These are phyloP conservation scores for Mechanitis mazaeus DNA, from an alignment of 2,888 invertebrate genomes.

Conservation along the genomic window DNA sequence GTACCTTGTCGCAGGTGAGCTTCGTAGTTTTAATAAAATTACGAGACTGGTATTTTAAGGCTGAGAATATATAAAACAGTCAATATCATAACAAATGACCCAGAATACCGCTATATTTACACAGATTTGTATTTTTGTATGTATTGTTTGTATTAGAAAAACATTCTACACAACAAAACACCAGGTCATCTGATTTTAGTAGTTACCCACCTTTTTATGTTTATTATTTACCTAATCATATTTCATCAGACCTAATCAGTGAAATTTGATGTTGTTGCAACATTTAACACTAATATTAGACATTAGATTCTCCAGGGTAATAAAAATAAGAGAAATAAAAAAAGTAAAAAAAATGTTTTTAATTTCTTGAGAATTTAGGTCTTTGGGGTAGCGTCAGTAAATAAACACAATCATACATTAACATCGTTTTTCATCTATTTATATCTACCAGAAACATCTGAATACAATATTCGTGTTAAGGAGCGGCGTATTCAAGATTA, in stretches of 20 bases:
- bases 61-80: too few species aligned
- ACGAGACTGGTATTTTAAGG: too few species aligned
- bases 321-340: not conserved
- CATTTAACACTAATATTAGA: constrained; percentile 3
- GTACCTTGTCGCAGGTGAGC: constrained; percentile 54
- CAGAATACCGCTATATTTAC: too few species aligned
- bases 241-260: constrained; percentile 25
- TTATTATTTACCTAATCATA: constrained; percentile 2
- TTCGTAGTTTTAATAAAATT: too few species aligned
- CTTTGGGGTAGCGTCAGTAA: not conserved
- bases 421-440: too few species aligned
- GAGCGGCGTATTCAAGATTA: not conserved
- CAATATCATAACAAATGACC: too few species aligned
- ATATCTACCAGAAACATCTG: constrained; percentile 10
- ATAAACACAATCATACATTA: not conserved
- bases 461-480: constrained; percentile 1
- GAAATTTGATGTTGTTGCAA: constrained; percentile 28
- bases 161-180: too few species aligned
- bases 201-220: too few species aligned
- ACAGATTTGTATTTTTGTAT: too few species aligned
- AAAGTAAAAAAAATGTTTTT: constrained; percentile 2
- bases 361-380: not conserved
- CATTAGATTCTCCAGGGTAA: too few species aligned
- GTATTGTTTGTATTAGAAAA: too few species aligned
- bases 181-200: too few species aligned